These are phyloP conservation scores for Phaenicophaeus curvirostris DNA, from an alignment of 2,797 vertebrate species.

Conservation along the genomic window DNA sequence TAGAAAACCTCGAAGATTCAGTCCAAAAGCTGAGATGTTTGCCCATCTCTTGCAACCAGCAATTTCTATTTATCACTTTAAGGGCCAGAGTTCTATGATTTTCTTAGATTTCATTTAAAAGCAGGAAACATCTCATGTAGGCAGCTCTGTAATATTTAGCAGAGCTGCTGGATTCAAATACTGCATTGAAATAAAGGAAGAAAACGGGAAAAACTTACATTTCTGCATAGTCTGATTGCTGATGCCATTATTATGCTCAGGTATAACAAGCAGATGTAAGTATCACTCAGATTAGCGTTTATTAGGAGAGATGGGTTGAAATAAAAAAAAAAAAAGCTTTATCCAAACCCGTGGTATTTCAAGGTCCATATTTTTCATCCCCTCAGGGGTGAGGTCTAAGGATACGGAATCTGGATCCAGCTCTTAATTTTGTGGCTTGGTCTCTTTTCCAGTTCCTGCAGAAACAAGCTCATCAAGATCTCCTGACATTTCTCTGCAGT, in stretches of 20 bases:
- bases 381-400: conserved; percentile 55
- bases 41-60: background rate
- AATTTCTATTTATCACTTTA: background rate
- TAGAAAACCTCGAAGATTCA: background rate
- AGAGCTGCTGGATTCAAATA: background rate
- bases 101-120: background rate
- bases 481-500: conserved; percentile 45
- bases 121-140: background rate
- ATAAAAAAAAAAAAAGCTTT: background rate
- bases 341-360: conserved; percentile 49
- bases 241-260: background rate
- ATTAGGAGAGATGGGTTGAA: background rate
- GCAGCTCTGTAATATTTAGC: background rate
- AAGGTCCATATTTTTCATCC: conserved; percentile 34
- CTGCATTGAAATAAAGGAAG: background rate
- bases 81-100: background rate
- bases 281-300: background rate
- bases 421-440: conserved; percentile 47
- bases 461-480: conserved; percentile 52
- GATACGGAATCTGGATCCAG: conserved; percentile 51
- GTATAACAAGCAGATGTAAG: background rate
- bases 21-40: background rate
- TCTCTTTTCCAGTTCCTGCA: conserved; percentile 57
- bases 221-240: background rate
- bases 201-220: background rate